Evolutionary conservation across 2,797 vertebrate species (phyloP).

Genomic region (Melanotaenia pygmaea): DNA sequence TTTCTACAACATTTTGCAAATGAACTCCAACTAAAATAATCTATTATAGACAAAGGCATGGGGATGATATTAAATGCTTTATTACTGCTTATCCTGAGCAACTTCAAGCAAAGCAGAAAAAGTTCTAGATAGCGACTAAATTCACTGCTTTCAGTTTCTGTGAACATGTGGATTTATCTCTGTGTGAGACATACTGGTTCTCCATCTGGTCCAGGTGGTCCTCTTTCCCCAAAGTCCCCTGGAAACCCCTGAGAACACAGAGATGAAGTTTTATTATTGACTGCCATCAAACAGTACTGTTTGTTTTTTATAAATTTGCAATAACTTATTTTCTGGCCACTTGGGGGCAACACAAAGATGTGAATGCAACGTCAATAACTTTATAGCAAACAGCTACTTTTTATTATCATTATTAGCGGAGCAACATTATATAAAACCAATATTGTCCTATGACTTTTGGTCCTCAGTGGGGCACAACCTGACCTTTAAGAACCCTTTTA

Average conservation of each 20-base stretch:
- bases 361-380: neutral
- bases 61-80: constrained; percentile 51
- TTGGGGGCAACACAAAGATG: constrained; percentile 5
- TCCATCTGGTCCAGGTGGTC: constrained; percentile 94
- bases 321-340: constrained; percentile 2
- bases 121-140: constrained; percentile 40
- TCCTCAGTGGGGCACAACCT: neutral
- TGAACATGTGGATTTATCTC: constrained; percentile 17
- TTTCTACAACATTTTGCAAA: constrained; percentile 33
- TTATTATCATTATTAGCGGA: constrained; percentile 2
- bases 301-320: neutral
- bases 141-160: constrained; percentile 37
- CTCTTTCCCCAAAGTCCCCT: constrained; percentile 95
- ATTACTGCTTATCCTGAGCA: constrained; percentile 44
- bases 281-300: constrained; percentile 9
- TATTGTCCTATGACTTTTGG: neutral
- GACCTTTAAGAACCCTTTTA: neutral
- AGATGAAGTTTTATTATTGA: constrained; percentile 53
- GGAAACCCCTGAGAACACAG: constrained; percentile 90
- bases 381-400: neutral
- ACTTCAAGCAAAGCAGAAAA: constrained; percentile 57
- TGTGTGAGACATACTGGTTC: constrained; percentile 90
- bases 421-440: neutral
- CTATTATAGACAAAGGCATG: constrained; percentile 33
- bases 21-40: constrained; percentile 51